A percentile compares a stretch with the other conserved stretches of the same genome.
Conservation (phyloP, 2,888 invertebrate genomes). For the Prosopocoilus inquinatus region DNA sequence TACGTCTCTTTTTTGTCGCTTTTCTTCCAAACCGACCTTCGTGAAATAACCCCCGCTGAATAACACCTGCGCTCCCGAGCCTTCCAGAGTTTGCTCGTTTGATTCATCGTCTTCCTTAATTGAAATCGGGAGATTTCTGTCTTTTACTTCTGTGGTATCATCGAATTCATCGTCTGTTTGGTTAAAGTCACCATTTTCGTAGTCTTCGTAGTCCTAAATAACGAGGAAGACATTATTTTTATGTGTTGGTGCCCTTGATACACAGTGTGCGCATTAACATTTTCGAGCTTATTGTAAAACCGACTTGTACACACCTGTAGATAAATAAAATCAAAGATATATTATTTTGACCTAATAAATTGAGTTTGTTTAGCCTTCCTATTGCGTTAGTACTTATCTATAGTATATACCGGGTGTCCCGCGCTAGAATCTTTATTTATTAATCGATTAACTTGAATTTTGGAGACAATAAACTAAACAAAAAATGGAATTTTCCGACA, state of each 20-base stretch:
- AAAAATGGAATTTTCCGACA: no score
- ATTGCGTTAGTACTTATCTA: not conserved
- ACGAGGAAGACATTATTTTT: no score
- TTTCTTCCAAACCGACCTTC: constrained; percentile 16
- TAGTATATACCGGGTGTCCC: no score
- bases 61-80: constrained; percentile 24
- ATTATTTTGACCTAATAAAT: not conserved
- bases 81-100: constrained; percentile 12
- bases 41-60: constrained; percentile 25
- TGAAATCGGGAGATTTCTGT: constrained; percentile 1
- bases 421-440: no score
- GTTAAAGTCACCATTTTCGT: not conserved
- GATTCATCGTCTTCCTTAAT: constrained; percentile 12
- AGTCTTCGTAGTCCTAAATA: no score
- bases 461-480: no score
- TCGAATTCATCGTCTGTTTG: not conserved
- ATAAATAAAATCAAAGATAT: not conserved
- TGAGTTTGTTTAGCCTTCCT: not conserved
- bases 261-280: not conserved
- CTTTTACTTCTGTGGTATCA: no score
- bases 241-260: not conserved
- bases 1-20: constrained; percentile 47
- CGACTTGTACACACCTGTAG: not conserved
- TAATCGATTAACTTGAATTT: no score
- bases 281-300: no score